Evolutionary conservation across 2,113 vertebrate species (phyloP).

Genomic region (Semicossyphus pulcher): DNA sequence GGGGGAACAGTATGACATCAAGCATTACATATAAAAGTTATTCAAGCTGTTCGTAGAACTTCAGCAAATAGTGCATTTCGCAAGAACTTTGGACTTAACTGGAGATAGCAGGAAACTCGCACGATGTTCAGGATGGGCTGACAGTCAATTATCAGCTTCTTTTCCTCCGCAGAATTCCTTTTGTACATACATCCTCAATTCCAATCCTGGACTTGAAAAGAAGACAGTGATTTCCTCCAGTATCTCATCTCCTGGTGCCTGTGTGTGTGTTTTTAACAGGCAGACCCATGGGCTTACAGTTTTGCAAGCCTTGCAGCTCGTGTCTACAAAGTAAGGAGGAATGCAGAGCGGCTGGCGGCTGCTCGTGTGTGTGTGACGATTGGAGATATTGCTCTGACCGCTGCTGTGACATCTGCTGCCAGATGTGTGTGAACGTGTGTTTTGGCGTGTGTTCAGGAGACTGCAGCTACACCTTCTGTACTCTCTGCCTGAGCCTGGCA

Average conservation of each 20-base stretch:
- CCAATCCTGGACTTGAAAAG: conserved; percentile 55
- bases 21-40: conserved; percentile 56
- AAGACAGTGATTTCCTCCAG: conserved; percentile 60
- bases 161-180: conserved; percentile 47
- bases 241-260: conserved; percentile 46
- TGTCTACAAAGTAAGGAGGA: conserved; percentile 54
- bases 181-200: conserved; percentile 49
- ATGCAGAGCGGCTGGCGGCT: conserved; percentile 29
- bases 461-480: conserved; percentile 79
- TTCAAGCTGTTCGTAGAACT: conserved; percentile 38
- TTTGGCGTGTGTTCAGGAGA: conserved; percentile 70
- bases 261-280: conserved; percentile 59
- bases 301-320: conserved; percentile 66
- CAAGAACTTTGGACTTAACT: conserved; percentile 49
- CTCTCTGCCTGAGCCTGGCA: conserved; percentile 56
- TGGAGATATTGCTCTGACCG: conserved; percentile 68
- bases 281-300: conserved; percentile 69
- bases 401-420: conserved; percentile 80
- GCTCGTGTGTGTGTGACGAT: conserved; percentile 38
- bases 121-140: conserved; percentile 54
- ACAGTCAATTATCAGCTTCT: conserved; percentile 73
- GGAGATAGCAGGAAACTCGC: conserved; percentile 27
- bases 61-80: conserved; percentile 19
- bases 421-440: conserved; percentile 74
- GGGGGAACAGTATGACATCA: conserved; percentile 44